Evolutionary conservation across 2,797 vertebrate genomes (phyloP).

Genomic region (Clarias laeviceps): DNA sequence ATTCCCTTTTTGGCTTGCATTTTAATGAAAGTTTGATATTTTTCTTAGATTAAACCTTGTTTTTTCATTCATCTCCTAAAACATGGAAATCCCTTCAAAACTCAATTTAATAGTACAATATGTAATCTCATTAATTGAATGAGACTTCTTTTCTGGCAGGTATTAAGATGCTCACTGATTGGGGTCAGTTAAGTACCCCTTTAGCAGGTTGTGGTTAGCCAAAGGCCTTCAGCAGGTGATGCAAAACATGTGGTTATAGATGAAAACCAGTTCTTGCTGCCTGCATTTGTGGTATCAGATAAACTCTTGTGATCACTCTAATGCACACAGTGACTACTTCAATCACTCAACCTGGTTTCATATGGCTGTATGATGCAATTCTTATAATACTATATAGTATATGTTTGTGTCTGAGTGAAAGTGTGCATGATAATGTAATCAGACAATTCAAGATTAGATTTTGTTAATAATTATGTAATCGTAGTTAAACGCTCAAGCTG

Average conservation of each 20-base stretch:
- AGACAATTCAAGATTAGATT: not conserved
- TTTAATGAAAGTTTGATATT: constrained; percentile 62
- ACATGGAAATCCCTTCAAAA: constrained; percentile 35
- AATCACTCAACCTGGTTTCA: constrained; percentile 35
- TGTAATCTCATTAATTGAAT: constrained; percentile 52
- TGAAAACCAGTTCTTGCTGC: constrained; percentile 52
- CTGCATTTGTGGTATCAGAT: constrained; percentile 52
- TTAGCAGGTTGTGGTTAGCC: constrained; percentile 43
- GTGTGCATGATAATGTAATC: not conserved
- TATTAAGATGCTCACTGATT: constrained; percentile 56
- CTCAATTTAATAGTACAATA: constrained; percentile 43
- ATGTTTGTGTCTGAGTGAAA: not conserved
- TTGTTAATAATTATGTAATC: constrained; percentile 6
- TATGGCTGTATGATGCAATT: constrained; percentile 35
- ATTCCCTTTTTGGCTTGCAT: constrained; percentile 52
- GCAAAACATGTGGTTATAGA: constrained; percentile 59
- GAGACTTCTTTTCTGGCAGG: constrained; percentile 49
- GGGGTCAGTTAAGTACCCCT: constrained; percentile 57
- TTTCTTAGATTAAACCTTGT: constrained; percentile 37
- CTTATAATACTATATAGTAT: constrained; percentile 15
- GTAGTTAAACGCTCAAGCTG: not conserved
- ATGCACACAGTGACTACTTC: constrained; percentile 44
- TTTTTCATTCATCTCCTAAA: constrained; percentile 56
- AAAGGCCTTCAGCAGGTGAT: constrained; percentile 48
- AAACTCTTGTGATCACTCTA: constrained; percentile 52